These are phyloP conservation scores for Megaceryle alcyon DNA, from an alignment of 2,797 vertebrate species.

Conservation along the genomic window DNA sequence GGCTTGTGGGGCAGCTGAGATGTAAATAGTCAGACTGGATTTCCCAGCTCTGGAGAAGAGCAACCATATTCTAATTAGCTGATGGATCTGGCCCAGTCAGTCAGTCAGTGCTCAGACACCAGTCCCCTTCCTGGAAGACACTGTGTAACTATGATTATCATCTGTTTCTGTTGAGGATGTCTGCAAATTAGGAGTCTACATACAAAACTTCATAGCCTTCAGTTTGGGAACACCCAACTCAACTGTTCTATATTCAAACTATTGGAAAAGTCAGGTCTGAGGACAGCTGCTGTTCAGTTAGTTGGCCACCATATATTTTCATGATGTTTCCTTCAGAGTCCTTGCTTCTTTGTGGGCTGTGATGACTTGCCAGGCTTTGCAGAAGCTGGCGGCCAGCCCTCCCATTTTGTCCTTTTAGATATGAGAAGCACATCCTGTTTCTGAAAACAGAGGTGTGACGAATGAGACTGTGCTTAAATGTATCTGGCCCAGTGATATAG, in stretches of 20 bases:
- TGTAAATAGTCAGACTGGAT: not conserved
- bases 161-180: not conserved
- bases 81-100: not conserved
- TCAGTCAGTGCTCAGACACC: not conserved
- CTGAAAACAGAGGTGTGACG: not conserved
- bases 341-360: not conserved
- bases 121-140: not conserved
- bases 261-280: not conserved
- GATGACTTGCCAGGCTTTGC: not conserved
- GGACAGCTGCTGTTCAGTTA: not conserved
- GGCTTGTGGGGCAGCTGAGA: not conserved
- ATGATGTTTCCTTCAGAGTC: not conserved
- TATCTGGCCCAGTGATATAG: not conserved
- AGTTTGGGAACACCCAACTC: not conserved
- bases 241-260: not conserved
- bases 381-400: slow-evolving; percentile 7
- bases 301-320: not conserved
- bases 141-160: not conserved
- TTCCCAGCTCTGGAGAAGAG: not conserved
- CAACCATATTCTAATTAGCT: not conserved
- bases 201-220: not conserved
- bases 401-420: not conserved
- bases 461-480: not conserved
- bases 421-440: not conserved
- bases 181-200: not conserved